Percentiles rank a stretch among this genome's conserved stretches.
Evolutionary conservation across 92 coral and sea anemone species (phyloP).

Genomic region (Palythoa grandis): DNA sequence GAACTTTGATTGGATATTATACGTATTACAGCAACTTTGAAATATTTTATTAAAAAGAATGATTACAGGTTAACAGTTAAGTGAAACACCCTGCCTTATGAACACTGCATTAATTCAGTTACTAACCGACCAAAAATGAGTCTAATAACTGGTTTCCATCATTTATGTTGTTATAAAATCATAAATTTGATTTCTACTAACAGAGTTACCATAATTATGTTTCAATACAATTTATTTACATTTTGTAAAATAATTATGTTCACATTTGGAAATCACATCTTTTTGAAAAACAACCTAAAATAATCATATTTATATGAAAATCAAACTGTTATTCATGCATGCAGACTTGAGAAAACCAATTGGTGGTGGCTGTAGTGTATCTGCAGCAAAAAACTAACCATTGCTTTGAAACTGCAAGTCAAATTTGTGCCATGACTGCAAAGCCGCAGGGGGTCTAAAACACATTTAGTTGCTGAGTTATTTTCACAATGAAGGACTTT

Average conservation of each 20-base stretch:
- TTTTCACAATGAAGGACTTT: no score
- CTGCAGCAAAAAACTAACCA: background rate
- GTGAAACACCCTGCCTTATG: slow-evolving; percentile 5
- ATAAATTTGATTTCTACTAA: background rate
- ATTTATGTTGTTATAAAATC: background rate
- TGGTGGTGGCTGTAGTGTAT: background rate
- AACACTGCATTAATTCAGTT: background rate
- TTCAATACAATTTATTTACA: background rate
- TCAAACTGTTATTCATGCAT: no score
- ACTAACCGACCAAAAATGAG: background rate
- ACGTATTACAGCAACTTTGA: background rate
- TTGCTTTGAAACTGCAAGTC: no score
- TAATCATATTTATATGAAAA: no score
- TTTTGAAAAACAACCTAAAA: background rate
- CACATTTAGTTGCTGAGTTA: no score
- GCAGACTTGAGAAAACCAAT: no score
- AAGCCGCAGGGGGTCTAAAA: no score
- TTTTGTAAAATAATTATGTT: background rate
- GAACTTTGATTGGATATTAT: background rate
- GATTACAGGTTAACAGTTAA: background rate
- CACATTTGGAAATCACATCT: background rate
- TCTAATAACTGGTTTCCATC: background rate
- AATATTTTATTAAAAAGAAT: background rate
- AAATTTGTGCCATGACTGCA: no score
- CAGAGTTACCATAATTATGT: background rate